A percentile compares a stretch with the other conserved stretches of the same genome.
Conservation (phyloP, 2,797 vertebrate genomes). For the Lerista edwardsae region DNA sequence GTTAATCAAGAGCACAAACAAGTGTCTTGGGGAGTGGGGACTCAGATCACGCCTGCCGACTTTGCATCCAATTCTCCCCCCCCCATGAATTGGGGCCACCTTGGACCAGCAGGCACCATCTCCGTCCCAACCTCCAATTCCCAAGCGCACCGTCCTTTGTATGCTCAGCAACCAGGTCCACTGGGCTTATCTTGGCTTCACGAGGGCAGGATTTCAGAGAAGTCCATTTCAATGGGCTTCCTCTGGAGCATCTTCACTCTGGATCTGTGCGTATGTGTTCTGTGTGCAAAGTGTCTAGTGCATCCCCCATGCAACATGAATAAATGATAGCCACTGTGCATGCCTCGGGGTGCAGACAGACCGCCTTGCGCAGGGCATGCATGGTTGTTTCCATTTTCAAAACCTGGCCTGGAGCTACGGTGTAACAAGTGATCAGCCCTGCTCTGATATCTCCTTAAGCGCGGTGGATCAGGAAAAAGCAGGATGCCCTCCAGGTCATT, state of each 20-base stretch:
- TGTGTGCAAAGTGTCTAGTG: not conserved
- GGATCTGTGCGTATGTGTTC: not conserved
- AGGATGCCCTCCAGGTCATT: not conserved
- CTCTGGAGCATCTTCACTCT: slow-evolving; percentile 2
- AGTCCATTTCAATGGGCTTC: not conserved
- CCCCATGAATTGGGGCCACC: not conserved
- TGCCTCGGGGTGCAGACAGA: not conserved
- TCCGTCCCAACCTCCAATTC: no score
- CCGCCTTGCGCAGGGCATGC: not conserved
- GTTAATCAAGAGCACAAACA: not conserved
- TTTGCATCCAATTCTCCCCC: not conserved
- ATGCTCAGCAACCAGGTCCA: not conserved
- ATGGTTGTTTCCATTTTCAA: not conserved
- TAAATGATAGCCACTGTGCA: slow-evolving; percentile 22
- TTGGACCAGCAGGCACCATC: not conserved
- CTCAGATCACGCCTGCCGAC: no score
- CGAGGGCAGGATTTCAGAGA: not conserved
- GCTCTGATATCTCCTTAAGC: not conserved
- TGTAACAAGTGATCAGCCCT: not conserved
- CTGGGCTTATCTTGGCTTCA: not conserved
- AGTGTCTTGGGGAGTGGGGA: no score
- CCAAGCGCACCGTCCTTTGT: not conserved
- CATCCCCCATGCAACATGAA: slow-evolving; percentile 33
- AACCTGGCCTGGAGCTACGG: not conserved
- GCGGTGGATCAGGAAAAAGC: not conserved